Conservation (phyloP, 2,888 invertebrate species). For the Caenorhabditis macrosperma region DNA sequence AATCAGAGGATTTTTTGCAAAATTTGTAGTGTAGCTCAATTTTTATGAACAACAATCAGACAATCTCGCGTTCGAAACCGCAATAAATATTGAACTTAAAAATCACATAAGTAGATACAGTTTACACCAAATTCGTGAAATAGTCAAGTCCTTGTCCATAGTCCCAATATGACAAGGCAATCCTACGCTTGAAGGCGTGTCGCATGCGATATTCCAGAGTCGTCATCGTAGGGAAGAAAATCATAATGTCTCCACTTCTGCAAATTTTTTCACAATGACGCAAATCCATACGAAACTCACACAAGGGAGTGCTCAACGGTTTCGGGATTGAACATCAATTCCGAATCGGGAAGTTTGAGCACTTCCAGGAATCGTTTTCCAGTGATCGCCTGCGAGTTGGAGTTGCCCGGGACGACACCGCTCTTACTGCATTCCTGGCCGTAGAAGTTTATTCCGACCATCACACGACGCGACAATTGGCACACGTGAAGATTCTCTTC, state of each 20-base stretch:
- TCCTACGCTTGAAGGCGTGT: constrained; percentile 54
- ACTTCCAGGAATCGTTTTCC: not conserved
- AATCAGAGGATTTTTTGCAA: too few relatives aligned
- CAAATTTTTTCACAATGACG: not conserved
- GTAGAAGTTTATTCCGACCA: constrained; percentile 68
- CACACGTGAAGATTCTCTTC: not conserved
- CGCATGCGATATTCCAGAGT: constrained; percentile 67
- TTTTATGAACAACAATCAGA: too few relatives aligned
- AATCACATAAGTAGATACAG: not conserved
- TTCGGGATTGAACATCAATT: not conserved
- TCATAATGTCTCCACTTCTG: constrained; percentile 7
- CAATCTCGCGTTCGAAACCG: too few relatives aligned
- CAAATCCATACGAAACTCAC: not conserved
- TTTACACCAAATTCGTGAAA: constrained; percentile 62
- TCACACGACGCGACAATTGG: constrained; percentile 36
- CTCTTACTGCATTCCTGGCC: constrained; percentile 42
- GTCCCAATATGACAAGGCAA: constrained; percentile 74
- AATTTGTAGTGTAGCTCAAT: too few relatives aligned
- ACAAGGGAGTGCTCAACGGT: not conserved
- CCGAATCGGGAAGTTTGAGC: not conserved
- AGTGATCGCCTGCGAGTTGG: not conserved
- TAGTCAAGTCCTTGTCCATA: constrained; percentile 72
- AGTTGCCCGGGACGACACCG: not conserved
- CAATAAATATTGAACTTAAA: not conserved
- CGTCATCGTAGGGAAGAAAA: constrained; percentile 64